Conservation (phyloP, 1,140 invertebrate genomes). For the Ptiloglossa arizonensis region DNA sequence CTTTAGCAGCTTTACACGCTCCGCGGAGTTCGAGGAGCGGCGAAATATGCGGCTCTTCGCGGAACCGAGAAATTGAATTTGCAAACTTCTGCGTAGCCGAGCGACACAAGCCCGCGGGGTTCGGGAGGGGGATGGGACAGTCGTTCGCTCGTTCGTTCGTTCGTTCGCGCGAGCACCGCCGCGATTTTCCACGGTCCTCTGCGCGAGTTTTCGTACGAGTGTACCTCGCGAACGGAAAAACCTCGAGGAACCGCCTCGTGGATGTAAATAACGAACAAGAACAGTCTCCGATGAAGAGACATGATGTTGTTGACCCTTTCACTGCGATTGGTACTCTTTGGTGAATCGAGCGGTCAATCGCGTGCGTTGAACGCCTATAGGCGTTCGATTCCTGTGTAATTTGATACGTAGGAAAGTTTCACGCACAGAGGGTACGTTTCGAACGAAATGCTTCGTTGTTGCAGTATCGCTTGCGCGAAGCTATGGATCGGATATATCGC, state of each 20-base stretch:
- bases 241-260: not conserved
- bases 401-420: too few species aligned
- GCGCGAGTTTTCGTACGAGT: not conserved
- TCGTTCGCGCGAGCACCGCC: slow-evolving; percentile 13
- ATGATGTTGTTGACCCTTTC: too few species aligned
- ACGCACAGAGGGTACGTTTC: too few species aligned
- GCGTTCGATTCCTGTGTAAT: too few species aligned
- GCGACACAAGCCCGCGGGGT: slow-evolving; percentile 8
- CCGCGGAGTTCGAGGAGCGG: slow-evolving; percentile 51
- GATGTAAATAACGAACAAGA: not conserved
- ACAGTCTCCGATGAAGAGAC: too few species aligned
- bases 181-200: slow-evolving; percentile 6
- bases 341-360: too few species aligned
- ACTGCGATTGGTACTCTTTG: too few species aligned
- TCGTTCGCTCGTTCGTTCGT: slow-evolving; percentile 19
- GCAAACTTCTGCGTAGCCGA: slow-evolving; percentile 55
- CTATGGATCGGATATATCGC: too few species aligned
- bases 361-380: too few species aligned
- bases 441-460: too few species aligned
- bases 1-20: slow-evolving; percentile 59
- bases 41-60: slow-evolving; percentile 61
- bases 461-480: too few species aligned
- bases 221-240: not conserved
- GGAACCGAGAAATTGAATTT: slow-evolving; percentile 69
- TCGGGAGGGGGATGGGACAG: not conserved